Conservation (phyloP, 1,140 invertebrate genomes). For the Drosophila pruinosa region DNA sequence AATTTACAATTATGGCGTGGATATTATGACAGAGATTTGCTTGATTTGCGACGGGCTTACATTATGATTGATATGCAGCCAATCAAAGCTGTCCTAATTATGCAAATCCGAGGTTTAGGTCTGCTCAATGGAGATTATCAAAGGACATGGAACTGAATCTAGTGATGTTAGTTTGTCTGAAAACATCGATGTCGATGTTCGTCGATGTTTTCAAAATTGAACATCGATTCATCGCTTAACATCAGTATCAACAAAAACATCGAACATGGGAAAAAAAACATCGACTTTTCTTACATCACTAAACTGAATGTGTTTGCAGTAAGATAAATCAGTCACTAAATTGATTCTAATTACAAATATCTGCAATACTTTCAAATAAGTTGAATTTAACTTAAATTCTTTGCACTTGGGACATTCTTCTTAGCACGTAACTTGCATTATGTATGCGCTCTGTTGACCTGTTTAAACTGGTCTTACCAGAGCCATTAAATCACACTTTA, state of each 20-base stretch:
- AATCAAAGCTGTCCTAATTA: background rate
- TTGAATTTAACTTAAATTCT: too few relatives aligned
- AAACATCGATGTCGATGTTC: too few relatives aligned
- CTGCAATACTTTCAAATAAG: background rate
- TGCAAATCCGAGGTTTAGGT: background rate
- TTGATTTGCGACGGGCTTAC: background rate
- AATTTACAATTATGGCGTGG: slow-evolving; percentile 16
- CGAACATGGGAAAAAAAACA: too few relatives aligned
- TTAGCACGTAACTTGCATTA: slow-evolving; percentile 30
- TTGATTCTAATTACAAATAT: too few relatives aligned
- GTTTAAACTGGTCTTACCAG: slow-evolving; percentile 10
- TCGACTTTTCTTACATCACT: too few relatives aligned
- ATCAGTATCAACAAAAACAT: too few relatives aligned
- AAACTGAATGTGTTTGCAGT: too few relatives aligned
- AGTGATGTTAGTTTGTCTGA: too few relatives aligned
- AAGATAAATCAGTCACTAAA: too few relatives aligned
- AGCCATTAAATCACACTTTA: slow-evolving; percentile 54
- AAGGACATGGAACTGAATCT: too few relatives aligned
- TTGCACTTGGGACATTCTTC: background rate
- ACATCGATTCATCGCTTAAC: too few relatives aligned
- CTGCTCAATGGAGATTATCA: background rate
- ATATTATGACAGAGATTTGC: slow-evolving; percentile 3
- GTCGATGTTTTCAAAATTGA: too few relatives aligned
- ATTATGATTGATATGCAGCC: background rate
- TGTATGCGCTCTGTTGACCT: slow-evolving; percentile 41